Conservation (phyloP, 2,888 invertebrate genomes). For the Acrobasis consociella region DNA sequence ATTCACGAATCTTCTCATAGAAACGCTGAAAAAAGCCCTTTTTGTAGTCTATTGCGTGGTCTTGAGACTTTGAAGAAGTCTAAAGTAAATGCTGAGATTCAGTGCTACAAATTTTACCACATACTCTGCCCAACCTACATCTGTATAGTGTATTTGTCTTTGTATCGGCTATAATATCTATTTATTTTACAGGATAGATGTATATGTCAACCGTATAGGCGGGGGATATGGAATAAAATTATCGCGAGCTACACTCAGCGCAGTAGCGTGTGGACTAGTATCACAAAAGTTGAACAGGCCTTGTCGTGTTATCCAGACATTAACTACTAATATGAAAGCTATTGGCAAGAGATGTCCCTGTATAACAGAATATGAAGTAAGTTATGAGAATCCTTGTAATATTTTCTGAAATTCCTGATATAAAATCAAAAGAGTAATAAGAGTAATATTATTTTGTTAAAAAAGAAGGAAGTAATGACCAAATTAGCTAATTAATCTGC, state of each 20-base stretch:
- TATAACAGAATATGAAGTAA: slow-evolving; percentile 73
- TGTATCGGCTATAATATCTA: too few species aligned
- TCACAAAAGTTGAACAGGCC: slow-evolving; percentile 83
- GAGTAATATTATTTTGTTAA: too few species aligned
- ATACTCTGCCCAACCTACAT: too few species aligned
- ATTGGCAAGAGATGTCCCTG: slow-evolving; percentile 79
- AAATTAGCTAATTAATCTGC: too few species aligned
- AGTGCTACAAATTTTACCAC: too few species aligned
- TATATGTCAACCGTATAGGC: slow-evolving; percentile 65
- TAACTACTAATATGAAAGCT: slow-evolving; percentile 84
- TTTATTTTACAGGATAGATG: slow-evolving; percentile 78
- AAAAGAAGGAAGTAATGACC: too few species aligned
- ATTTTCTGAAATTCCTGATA: not conserved
- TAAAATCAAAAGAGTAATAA: not conserved
- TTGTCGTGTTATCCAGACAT: slow-evolving; percentile 84
- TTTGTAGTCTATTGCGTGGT: too few species aligned
- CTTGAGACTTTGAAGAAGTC: too few species aligned
- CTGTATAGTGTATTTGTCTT: too few species aligned
- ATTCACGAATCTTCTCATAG: too few species aligned
- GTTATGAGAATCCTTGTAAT: not conserved
- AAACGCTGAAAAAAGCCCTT: too few species aligned
- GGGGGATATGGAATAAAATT: slow-evolving; percentile 88
- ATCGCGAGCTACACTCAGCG: slow-evolving; percentile 77
- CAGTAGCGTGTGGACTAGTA: slow-evolving; percentile 85
- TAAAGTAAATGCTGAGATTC: too few species aligned